Percentiles rank a stretch among this genome's conserved stretches.
phyloP scores from a whole-genome alignment of 2,113 vertebrate species.

The Corythoichthys haematopterus region DNA sequence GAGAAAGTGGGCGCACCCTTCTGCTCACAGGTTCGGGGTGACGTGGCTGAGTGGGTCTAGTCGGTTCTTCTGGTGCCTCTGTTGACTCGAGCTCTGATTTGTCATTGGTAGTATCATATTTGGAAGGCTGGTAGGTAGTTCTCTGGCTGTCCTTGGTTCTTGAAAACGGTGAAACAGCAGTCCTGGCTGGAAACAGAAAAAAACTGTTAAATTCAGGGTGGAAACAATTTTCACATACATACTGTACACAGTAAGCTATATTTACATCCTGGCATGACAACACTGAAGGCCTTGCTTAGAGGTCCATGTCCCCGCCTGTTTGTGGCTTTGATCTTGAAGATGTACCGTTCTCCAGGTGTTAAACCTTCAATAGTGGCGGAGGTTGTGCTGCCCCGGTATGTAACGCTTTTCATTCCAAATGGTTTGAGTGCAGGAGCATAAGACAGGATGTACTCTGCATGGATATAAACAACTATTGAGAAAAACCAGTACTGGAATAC shows the following conservation, averaged over 20 bases:
- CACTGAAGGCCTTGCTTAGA: slow-evolving; percentile 88
- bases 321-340: slow-evolving; percentile 93
- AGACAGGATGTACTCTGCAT: slow-evolving; percentile 92
- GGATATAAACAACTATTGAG: slow-evolving; percentile 60
- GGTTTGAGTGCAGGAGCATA: slow-evolving; percentile 96
- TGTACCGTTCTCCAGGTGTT: slow-evolving; percentile 89
- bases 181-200: slow-evolving; percentile 65
- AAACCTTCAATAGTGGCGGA: slow-evolving; percentile 88
- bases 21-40: slow-evolving; percentile 51
- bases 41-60: not conserved
- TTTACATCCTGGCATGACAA: slow-evolving; percentile 87
- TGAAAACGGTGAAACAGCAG: slow-evolving; percentile 49
- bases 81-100: slow-evolving; percentile 55
- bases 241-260: not conserved
- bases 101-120: slow-evolving; percentile 50
- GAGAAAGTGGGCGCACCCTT: slow-evolving; percentile 62
- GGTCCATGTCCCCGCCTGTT: slow-evolving; percentile 92
- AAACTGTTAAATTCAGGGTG: slow-evolving; percentile 14
- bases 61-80: slow-evolving; percentile 44
- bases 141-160: slow-evolving; percentile 55
- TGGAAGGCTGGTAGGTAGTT: slow-evolving; percentile 44
- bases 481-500: not conserved
- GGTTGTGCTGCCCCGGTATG: slow-evolving; percentile 79
- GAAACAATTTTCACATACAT: slow-evolving; percentile 1
- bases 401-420: slow-evolving; percentile 91